Evolutionary conservation across 2,888 invertebrate species (phyloP).

Genomic region (Dilophus febrilis): DNA sequence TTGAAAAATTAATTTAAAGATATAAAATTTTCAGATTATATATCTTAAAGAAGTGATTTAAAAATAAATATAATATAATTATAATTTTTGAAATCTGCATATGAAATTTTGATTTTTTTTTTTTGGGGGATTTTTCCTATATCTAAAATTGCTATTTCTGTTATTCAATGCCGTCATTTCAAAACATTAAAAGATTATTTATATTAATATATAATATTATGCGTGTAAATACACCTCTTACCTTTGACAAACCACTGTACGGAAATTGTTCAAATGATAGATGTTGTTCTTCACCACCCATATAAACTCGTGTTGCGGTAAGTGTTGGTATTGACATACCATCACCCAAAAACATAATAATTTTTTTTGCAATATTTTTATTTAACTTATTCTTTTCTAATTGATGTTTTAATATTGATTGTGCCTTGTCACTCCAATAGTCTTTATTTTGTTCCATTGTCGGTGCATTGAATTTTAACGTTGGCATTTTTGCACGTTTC

Average conservation of each 20-base stretch:
- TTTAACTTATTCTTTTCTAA: slow-evolving; percentile 1
- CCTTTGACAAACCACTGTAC: slow-evolving; percentile 58
- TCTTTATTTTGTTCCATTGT: not conserved
- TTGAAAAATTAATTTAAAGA: too few relatives aligned
- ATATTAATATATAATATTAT: too few relatives aligned
- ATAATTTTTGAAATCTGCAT: too few relatives aligned
- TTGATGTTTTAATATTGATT: not conserved
- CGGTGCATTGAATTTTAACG: not conserved
- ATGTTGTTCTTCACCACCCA: slow-evolving; percentile 59
- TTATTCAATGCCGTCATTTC: too few relatives aligned
- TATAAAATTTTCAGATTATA: too few relatives aligned
- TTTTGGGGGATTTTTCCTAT: too few relatives aligned
- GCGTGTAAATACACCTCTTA: slow-evolving; percentile 19
- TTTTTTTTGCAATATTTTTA: slow-evolving; percentile 33
- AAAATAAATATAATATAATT: too few relatives aligned
- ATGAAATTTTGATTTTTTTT: too few relatives aligned
- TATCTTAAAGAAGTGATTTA: too few relatives aligned
- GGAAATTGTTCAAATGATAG: slow-evolving; percentile 65
- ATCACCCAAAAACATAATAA: slow-evolving; percentile 60
- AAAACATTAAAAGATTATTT: too few relatives aligned
- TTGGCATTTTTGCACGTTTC: slow-evolving; percentile 1
- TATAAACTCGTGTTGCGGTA: slow-evolving; percentile 58
- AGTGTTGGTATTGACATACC: slow-evolving; percentile 77
- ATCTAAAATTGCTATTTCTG: too few relatives aligned
- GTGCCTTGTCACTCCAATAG: not conserved